A percentile compares a stretch with the other conserved stretches of the same genome.
Conservation (phyloP, 2,113 vertebrate species). For the Vireo altiloquus region DNA sequence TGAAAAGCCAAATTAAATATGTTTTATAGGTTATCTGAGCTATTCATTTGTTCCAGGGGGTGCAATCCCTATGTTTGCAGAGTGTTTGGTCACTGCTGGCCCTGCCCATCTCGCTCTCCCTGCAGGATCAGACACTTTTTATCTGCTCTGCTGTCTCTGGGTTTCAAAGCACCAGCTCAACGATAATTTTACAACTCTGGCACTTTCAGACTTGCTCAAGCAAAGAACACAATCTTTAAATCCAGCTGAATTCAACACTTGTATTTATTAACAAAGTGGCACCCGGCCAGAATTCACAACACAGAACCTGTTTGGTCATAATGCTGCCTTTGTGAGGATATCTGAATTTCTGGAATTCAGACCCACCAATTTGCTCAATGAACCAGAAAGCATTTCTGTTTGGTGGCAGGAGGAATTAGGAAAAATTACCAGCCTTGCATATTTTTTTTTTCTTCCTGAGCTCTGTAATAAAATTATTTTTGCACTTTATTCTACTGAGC, state of each 20-base stretch:
- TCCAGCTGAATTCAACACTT: conserved; percentile 55
- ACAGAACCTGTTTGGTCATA: not conserved
- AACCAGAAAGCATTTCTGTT: conserved; percentile 46
- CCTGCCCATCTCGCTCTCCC: conserved; percentile 39
- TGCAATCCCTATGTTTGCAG: not conserved
- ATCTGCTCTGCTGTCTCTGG: not conserved
- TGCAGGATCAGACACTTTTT: not conserved
- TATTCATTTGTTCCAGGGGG: not conserved
- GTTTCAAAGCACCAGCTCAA: not conserved
- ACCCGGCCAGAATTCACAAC: conserved; percentile 9
- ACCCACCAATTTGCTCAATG: conserved; percentile 15
- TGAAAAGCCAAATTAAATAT: not conserved
- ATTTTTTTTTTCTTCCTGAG: not conserved
- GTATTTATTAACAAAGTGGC: conserved; percentile 62
- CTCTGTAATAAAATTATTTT: conserved; percentile 15
- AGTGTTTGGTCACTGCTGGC: not conserved
- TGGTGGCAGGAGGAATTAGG: conserved; percentile 11
- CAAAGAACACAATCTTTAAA: conserved; percentile 65
- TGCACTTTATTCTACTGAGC: conserved; percentile 1
- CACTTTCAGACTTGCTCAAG: conserved; percentile 56
- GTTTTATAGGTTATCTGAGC: not conserved
- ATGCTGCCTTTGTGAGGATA: conserved; percentile 21
- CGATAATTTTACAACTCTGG: conserved; percentile 31
- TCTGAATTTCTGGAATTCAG: conserved; percentile 7
- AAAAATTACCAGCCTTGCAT: conserved; percentile 15